Evolutionary conservation across 2,113 vertebrate genomes (phyloP), one percentile per base, ranked within the genome.

Genomic region (Ginglymostoma cirratum): DNA sequence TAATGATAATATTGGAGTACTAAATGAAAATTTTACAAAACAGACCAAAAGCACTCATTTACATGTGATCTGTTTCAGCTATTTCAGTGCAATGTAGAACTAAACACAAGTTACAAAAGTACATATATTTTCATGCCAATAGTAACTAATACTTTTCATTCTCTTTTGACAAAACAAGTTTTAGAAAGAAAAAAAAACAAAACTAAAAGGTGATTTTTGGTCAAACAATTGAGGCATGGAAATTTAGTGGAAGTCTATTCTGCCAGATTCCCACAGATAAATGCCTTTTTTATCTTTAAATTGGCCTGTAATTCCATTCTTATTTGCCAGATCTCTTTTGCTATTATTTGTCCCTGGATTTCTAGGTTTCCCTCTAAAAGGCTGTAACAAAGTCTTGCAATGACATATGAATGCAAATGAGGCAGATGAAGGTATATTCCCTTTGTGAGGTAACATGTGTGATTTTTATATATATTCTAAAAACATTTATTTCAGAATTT

Each of bases 11-110:
- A 92, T 65, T 92, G 55, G 30, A 92, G 30, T 92, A 17, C 55
- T 65, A 92, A 92, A 92, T 92, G 55, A 92, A 65, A 92, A 92
- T 65, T 92, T 15, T 65, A n/a, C 30, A 15, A 19, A 65, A 65
- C 19, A 21, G 87, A 30, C 55, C 87, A 92, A 92, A 92, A 92
- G 87, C 87, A 92, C 30, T 92, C 15, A 92, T 65, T 90, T 34
- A 34, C 21, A 19, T 6, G 30, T 90, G 87, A 90, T 90, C 87
- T 61, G 30, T 90, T 34, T 65, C 87, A 65, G 30, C 52, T 92
- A 30, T n/a, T 92, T 61, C 55, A 92, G 87, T 27, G 5, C 30
- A 92, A 65, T 27, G 24, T 34, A 17, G 52, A 65, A 92, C 27
- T 65, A 65, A n/a, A 30, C 14, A n/a, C 15, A 65, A 65, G 4